phyloP scores from a whole-genome alignment of 2,888 invertebrate species.

The Limnephilus lunatus region DNA sequence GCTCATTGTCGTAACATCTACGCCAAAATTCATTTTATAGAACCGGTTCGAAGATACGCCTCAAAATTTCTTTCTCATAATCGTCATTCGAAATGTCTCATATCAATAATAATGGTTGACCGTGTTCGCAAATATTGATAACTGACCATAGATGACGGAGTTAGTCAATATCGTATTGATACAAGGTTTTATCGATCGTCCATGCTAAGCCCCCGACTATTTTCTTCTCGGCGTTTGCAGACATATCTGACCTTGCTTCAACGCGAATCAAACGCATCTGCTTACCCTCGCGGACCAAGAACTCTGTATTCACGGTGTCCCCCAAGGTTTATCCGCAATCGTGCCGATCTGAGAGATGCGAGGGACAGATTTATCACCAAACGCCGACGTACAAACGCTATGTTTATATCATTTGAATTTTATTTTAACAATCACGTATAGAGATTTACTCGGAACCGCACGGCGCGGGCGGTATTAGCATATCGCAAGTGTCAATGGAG shows the following conservation, averaged over 20 bases:
- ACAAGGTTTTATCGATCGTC: too few species aligned
- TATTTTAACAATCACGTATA: not conserved
- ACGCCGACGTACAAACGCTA: not conserved
- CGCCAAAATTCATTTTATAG: too few species aligned
- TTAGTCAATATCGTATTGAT: too few species aligned
- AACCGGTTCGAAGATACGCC: too few species aligned
- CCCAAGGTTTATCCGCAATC: constrained; percentile 21
- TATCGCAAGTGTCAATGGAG: not conserved
- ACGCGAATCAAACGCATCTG: not conserved
- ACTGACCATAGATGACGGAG: too few species aligned
- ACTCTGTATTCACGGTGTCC: not conserved
- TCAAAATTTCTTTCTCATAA: too few species aligned
- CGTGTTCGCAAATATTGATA: too few species aligned
- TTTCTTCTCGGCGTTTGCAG: not conserved
- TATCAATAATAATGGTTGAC: too few species aligned
- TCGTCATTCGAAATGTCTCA: too few species aligned
- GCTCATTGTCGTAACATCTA: too few species aligned
- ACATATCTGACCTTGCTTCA: not conserved
- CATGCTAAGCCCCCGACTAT: too few species aligned
- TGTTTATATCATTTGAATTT: not conserved
- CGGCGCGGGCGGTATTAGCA: not conserved
- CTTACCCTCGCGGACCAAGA: not conserved
- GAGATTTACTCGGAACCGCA: constrained; percentile 9
- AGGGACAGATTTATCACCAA: not conserved
- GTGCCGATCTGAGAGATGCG: constrained; percentile 26